Evolutionary conservation across 2,113 vertebrate genomes (phyloP), one percentile per base, ranked within the genome.

Genomic region (Apodemus sylvaticus): DNA sequence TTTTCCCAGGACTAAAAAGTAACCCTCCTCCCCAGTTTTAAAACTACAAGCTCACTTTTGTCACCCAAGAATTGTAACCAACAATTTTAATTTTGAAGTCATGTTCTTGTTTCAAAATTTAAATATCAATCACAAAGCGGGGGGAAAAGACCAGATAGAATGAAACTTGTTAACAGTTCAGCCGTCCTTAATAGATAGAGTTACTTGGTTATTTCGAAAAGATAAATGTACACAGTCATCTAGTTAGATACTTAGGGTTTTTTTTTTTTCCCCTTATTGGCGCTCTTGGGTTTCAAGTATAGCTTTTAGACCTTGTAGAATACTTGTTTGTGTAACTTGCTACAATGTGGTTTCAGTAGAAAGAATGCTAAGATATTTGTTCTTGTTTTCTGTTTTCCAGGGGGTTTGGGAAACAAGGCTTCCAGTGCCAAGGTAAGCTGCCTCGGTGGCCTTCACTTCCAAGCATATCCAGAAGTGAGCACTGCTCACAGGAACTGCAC

Each of bases 371-470:
- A 98, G 83, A 92, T 24, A 12, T 22, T 94, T 96, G 19, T 93
- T 94, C 70, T 85, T 89, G 58, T 91, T 91, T 85, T 89, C 31
- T 97, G 96, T 98, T 97, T 83, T 98, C 66, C 98, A 99, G 99
- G 99, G 99, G 99, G 76, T 99, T 99, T 98, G 99, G 99, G 85
- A 99, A 99, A 94, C 99, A 99, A 98, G 99, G 99, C 98, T 99
- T 99, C 97, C 99, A 99, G 97, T 99, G 99, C 98, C 99, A 99
- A 98, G 99, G 99, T 99, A 99, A 98, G 98, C 94, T 73, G 3
- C 26, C 0, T 66, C 62, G 0, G 89, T 91, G 88, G 45, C 66
- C 92, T 96, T 97, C 8, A 1, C 91, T 97, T 89, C 96, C 95
- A 70, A 96, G 86, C 73, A 79, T 36, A 90, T 83, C 60, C 53